Base-by-base conservation (phyloP, 2,888 invertebrate genomes). In the Lydus trimaculatus region DNA sequence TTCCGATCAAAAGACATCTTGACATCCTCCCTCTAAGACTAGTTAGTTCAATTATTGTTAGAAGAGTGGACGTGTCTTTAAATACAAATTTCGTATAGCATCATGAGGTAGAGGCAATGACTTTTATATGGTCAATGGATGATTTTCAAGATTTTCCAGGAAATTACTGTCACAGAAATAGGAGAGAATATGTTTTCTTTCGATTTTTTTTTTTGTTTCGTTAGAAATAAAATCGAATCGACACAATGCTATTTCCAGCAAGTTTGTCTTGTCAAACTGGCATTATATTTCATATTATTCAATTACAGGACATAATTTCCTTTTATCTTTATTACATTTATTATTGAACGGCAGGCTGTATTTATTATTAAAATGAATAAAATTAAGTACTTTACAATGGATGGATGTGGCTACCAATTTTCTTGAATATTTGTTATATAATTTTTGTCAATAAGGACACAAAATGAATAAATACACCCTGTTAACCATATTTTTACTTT, bases 1-100 rank as follows among this genome's bases (percentile, higher is more conserved):
- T 64, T 31, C 52, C 60, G 60, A 67, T 63, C 64, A 64, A 61
- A 36, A 61, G 58, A 48, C 33, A 59, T 67, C 63, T 64, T 64
- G 61, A 68, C 67, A 13, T 25, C 25, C 23, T 52, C 3, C 13
- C 25, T n/a, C n/a, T 13, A 11, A 13, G 13, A 13, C 25, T 52
- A 52, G 52, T 52, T 52, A 52, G 52, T 52, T 23, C 52, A 52
- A 52, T 52, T 52, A 52, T 25, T 52, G 4, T 43, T 52, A 48
- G 25, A 25, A 52, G 15, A 25, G 52, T 52, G 52, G 13, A 52
- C 13, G 25, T 52, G 48, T 20, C 20, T 48, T 20, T 20, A 48
- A 48, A 48, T 48, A 48, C 48, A 48, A 23, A 48, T 48, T 48
- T 1, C 20, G 20, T 0, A 48, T 11, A 11, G 11, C 5, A 20